phyloP scores from a whole-genome alignment of 2,797 vertebrate species.

The Urosaurus nigricauda region DNA sequence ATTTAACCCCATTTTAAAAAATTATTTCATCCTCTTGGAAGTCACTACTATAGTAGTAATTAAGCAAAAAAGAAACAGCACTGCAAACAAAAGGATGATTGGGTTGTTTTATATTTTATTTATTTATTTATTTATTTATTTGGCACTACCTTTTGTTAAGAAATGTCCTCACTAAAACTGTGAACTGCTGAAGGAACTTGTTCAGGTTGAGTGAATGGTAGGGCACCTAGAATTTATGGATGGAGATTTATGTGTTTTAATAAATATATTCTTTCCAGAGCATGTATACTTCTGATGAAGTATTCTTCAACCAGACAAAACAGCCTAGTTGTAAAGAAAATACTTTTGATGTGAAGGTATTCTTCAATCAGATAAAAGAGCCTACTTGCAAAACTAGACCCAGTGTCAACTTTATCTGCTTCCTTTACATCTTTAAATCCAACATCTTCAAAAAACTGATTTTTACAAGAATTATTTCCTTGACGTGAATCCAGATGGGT shows the following conservation, averaged over 20 bases:
- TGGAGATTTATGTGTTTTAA: constrained; percentile 53
- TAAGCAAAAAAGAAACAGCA: background rate
- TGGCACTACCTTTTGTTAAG: constrained; percentile 46
- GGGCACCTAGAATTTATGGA: constrained; percentile 54
- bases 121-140: no score
- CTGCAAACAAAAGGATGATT: background rate
- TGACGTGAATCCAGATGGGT: no score
- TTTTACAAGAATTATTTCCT: constrained; percentile 2
- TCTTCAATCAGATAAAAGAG: constrained; percentile 62
- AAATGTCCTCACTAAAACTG: constrained; percentile 22
- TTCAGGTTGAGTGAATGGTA: constrained; percentile 46
- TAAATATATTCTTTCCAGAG: constrained; percentile 25
- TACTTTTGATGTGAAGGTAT: constrained; percentile 63
- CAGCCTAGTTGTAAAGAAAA: constrained; percentile 38
- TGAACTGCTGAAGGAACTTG: constrained; percentile 29
- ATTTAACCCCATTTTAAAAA: background rate
- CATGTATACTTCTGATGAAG: constrained; percentile 58
- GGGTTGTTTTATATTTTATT: constrained; percentile 14
- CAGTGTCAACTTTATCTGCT: constrained; percentile 49
- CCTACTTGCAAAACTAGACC: constrained; percentile 43
- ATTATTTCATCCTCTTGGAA: background rate
- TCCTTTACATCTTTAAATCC: constrained; percentile 60
- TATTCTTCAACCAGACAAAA: constrained; percentile 60
- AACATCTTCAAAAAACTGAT: constrained; percentile 63
- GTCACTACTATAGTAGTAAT: background rate